Evolutionary conservation across 2,888 invertebrate species (phyloP), one percentile per base, ranked within the genome.

Genomic region (Baronia brevicornis): DNA sequence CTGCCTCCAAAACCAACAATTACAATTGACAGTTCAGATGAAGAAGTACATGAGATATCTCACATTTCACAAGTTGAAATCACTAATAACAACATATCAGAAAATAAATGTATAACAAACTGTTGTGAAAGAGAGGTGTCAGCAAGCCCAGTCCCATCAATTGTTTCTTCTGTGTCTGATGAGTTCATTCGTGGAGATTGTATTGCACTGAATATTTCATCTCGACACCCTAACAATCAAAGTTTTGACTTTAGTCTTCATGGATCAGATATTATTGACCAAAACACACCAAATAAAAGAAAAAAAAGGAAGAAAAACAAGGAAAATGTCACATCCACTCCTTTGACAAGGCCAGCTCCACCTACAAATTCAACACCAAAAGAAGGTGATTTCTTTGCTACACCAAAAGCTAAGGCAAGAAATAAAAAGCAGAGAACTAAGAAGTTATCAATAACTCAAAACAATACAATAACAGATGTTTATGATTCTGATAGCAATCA

Each of bases 401-500:
- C 84, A 48, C 85, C 85, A 29, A 80, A 74, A 49, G 72, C 69
- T 46, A 84, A 85, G 66, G 66, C 67, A 4, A 84, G 75, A 41
- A 80, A 78, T 47, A 79, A 75, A 50, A 72, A 60, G 39, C 68
- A 67, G 43, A 80, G 63, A 60, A 52, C 51, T 15, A 80, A 69
- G 59, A 74, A 46, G 54, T 84, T 49, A 59, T 60, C 46, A 50
- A 82, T 58, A 37, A 60, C 55, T 43, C 74, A 54, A 51, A 85
- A 58, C 63, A 65, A 56, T 47, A 43, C 75, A 2, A 72, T 54
- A 48, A 54, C 82, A 3, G 88, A 88, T 63, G 73, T 88, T 3
- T 88, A 87, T 51, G 85, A 86, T 52, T 88, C 87, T 22, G 88
- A 88, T 46, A 88, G 88, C 45, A 79, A 80, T 42, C 75, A 78